Evolutionary conservation across 2,797 vertebrate species (phyloP).

Genomic region (Lagocephalus sceleratus): DNA sequence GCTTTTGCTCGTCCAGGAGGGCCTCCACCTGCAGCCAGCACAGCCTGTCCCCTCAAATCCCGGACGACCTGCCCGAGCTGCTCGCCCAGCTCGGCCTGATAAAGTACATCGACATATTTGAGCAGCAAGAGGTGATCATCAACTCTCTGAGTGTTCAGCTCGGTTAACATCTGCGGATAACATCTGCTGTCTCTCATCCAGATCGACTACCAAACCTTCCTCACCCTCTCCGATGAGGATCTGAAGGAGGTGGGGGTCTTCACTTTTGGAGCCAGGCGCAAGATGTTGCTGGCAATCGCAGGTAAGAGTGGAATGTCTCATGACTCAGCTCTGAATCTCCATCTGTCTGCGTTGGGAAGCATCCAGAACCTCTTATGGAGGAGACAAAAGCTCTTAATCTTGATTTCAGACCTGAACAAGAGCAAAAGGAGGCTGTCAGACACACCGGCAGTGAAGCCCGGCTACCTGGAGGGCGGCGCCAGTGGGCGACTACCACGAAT

Average conservation of each 20-base stretch:
- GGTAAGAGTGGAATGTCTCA: slow-evolving; percentile 59
- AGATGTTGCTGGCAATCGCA: slow-evolving; percentile 80
- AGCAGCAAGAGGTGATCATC: slow-evolving; percentile 77
- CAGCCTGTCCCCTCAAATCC: slow-evolving; percentile 59
- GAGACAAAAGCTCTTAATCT: not conserved
- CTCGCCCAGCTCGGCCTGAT: slow-evolving; percentile 75
- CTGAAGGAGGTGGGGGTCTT: slow-evolving; percentile 81
- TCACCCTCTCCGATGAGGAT: slow-evolving; percentile 81
- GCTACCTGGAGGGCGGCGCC: slow-evolving; percentile 79
- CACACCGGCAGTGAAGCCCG: slow-evolving; percentile 64
- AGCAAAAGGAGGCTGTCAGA: slow-evolving; percentile 72
- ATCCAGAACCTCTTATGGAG: too few relatives aligned
- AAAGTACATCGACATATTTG: slow-evolving; percentile 79
- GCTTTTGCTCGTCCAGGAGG: slow-evolving; percentile 56
- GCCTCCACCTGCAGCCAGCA: slow-evolving; percentile 63
- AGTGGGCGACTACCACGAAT: slow-evolving; percentile 79
- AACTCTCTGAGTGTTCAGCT: too few relatives aligned
- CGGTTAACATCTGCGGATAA: slow-evolving; percentile 18
- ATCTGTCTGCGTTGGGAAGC: slow-evolving; percentile 7
- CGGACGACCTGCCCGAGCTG: slow-evolving; percentile 72
- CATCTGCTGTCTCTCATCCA: slow-evolving; percentile 39
- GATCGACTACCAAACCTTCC: slow-evolving; percentile 83
- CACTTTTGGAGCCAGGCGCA: slow-evolving; percentile 81
- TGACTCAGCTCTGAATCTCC: slow-evolving; percentile 12
- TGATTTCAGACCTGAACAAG: slow-evolving; percentile 61